These are phyloP conservation scores for Brotula barbata DNA, from an alignment of 2,797 vertebrate genomes.

Conservation along the genomic window DNA sequence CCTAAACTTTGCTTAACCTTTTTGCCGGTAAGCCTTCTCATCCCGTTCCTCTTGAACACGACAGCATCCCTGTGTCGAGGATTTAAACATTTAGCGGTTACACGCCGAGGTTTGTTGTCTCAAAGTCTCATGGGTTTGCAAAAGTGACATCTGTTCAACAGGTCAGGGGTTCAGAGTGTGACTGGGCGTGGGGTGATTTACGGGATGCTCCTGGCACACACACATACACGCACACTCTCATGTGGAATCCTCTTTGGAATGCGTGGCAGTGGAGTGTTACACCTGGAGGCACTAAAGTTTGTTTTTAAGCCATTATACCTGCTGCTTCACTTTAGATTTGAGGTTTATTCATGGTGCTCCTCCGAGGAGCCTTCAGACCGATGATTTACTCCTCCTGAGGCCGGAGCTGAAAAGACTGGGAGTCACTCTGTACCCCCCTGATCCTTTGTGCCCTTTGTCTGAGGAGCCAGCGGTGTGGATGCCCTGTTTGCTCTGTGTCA, in stretches of 20 bases:
- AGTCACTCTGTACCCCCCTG: conserved; percentile 17
- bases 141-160: conserved; percentile 37
- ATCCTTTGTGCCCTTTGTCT: conserved; percentile 60
- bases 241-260: conserved; percentile 4
- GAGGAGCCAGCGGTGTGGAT: conserved; percentile 17
- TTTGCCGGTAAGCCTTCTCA: conserved; percentile 1
- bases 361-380: no score
- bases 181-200: conserved; percentile 42
- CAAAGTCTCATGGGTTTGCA: conserved; percentile 25
- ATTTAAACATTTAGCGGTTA: no score
- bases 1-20: conserved; percentile 23
- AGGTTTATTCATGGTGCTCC: no score
- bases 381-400: conserved; percentile 25
- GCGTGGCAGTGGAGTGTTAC: conserved; percentile 7
- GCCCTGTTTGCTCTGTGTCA: conserved; percentile 48
- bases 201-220: conserved; percentile 5
- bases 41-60: no score
- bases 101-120: conserved; percentile 25
- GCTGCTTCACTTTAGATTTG: neutral
- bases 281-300: conserved; percentile 11
- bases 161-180: conserved; percentile 11
- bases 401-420: conserved; percentile 45
- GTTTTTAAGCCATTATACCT: neutral
- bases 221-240: neutral
- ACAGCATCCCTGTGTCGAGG: no score